A percentile compares a stretch with the other conserved stretches of the same genome.
Conservation (phyloP, 2,113 vertebrate species). For the Tragulus kanchil region DNA sequence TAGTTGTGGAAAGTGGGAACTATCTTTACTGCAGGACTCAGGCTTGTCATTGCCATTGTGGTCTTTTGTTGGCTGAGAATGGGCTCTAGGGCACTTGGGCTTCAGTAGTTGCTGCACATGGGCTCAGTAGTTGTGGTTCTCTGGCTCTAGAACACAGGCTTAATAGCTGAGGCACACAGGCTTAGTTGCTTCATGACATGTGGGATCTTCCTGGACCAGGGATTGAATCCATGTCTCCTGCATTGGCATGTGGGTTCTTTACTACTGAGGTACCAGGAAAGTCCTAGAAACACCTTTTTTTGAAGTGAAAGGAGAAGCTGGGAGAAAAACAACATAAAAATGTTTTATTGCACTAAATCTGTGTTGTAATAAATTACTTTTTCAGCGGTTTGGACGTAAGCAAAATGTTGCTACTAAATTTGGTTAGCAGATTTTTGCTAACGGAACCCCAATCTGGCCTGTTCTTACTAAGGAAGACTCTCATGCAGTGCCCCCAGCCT, state of each 20-base stretch:
- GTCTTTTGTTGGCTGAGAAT: not conserved
- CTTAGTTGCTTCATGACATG: not conserved
- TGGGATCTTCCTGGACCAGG: not conserved
- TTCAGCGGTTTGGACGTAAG: slow-evolving; percentile 15
- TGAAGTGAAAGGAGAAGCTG: not conserved
- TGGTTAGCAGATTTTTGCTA: not conserved
- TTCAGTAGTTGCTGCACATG: not conserved
- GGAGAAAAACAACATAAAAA: not conserved
- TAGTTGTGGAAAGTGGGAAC: rapidly evolving
- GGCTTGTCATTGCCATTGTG: not conserved
- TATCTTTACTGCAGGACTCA: not conserved
- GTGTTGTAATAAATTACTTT: not conserved
- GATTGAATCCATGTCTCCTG: not conserved
- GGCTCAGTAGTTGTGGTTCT: not conserved
- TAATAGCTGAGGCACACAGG: not conserved
- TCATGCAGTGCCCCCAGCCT: not conserved
- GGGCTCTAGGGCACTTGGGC: not conserved
- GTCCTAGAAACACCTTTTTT: not conserved
- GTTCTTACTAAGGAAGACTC: not conserved
- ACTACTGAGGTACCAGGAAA: not conserved
- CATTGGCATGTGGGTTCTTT: not conserved
- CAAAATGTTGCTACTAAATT: not conserved
- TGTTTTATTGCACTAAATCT: not conserved
- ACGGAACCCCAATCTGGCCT: not conserved
- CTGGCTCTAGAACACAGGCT: not conserved